phyloP scores from a whole-genome alignment of 2,888 invertebrate species.

The Luperina testacea region DNA sequence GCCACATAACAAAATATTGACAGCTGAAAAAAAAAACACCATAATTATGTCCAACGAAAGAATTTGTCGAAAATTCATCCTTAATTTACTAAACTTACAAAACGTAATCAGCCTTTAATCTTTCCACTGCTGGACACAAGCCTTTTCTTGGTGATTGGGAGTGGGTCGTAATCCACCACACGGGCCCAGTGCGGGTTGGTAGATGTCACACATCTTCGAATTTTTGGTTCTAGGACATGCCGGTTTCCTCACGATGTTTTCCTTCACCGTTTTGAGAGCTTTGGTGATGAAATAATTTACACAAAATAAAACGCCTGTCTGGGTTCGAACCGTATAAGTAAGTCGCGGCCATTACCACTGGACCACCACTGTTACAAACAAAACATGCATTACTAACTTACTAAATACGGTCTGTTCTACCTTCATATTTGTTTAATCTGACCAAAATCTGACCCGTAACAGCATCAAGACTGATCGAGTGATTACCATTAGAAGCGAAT shows the following conservation, averaged over 20 bases:
- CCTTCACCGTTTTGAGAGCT: neutral
- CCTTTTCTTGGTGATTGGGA: no score
- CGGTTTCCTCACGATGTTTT: neutral
- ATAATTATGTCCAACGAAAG: neutral
- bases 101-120: no score
- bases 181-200: neutral
- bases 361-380: neutral
- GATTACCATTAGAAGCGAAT: neutral
- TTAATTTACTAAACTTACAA: neutral
- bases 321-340: neutral
- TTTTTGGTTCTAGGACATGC: neutral
- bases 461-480: neutral
- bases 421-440: neutral
- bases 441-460: neutral
- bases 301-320: neutral
- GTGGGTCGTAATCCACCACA: no score
- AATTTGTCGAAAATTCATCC: neutral
- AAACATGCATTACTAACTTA: neutral
- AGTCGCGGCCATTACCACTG: neutral
- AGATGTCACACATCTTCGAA: neutral
- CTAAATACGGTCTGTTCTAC: no score
- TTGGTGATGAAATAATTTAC: neutral
- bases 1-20: slow-evolving; percentile 70
- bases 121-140: no score
- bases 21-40: slow-evolving; percentile 67